Evolutionary conservation across 2,113 vertebrate genomes (phyloP).

Genomic region (Crotalus viridis): DNA sequence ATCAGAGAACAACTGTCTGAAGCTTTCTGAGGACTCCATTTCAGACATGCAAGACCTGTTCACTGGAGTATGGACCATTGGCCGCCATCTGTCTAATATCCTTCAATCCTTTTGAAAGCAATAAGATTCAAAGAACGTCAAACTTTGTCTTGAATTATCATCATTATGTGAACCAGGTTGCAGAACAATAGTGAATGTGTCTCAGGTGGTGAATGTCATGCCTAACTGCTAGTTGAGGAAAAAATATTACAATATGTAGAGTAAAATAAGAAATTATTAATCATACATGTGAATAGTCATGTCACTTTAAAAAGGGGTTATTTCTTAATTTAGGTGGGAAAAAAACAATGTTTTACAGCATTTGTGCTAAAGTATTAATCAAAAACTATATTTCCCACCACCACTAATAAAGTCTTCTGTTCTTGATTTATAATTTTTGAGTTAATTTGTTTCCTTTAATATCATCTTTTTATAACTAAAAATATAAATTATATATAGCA

Average conservation of each 20-base stretch:
- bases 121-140: slow-evolving; percentile 1
- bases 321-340: background rate
- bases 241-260: background rate
- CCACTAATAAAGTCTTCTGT: background rate
- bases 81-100: slow-evolving; percentile 15
- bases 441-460: background rate
- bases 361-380: background rate
- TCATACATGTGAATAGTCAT: background rate
- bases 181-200: background rate
- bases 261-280: background rate
- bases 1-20: slow-evolving; percentile 11
- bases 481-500: background rate
- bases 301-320: background rate
- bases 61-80: slow-evolving; percentile 25
- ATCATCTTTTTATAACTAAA: background rate
- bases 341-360: background rate
- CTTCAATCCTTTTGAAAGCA: slow-evolving; percentile 11
- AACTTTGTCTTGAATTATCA: slow-evolving; percentile 11
- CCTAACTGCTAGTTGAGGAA: background rate
- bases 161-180: background rate
- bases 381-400: background rate
- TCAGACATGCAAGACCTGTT: background rate
- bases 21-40: background rate
- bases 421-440: background rate
- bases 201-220: background rate